phyloP scores from a whole-genome alignment of 2,797 vertebrate species.

The Anomalospiza imberbis region DNA sequence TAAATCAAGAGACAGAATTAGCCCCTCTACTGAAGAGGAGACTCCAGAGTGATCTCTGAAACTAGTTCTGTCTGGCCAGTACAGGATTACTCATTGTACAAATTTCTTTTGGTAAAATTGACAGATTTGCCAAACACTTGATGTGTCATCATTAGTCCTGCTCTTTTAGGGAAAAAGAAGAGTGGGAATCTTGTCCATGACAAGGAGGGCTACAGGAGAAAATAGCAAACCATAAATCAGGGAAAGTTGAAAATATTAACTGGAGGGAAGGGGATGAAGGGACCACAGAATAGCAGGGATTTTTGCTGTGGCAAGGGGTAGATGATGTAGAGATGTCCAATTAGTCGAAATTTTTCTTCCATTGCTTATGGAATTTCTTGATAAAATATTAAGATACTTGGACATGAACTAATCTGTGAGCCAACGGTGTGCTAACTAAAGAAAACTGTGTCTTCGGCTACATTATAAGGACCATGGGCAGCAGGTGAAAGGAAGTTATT shows the following conservation, averaged over 20 bases:
- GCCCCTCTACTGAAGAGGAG: neutral
- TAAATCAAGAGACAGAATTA: neutral
- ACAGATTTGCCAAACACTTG: neutral
- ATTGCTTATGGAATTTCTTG: neutral
- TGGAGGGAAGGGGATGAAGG: neutral
- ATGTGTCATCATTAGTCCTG: neutral
- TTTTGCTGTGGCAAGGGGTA: neutral
- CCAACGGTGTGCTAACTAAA: neutral
- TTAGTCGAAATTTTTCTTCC: neutral
- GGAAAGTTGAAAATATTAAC: neutral
- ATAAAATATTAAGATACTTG: neutral
- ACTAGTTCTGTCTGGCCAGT: neutral
- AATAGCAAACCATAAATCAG: neutral
- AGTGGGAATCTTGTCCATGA: neutral
- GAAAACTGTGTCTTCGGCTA: neutral
- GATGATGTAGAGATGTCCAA: neutral
- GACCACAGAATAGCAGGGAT: neutral
- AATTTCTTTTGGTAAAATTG: neutral
- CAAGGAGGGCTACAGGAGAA: neutral
- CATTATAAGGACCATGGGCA: accelerated
- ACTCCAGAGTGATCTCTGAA: neutral
- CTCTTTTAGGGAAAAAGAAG: neutral
- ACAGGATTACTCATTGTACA: neutral
- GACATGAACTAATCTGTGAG: neutral
- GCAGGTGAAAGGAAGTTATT: neutral